A percentile compares a stretch with the other conserved stretches of the same genome.
These are phyloP conservation scores for Pectinophora gossypiella DNA, from an alignment of 1,140 invertebrate species.

Conservation along the genomic window DNA sequence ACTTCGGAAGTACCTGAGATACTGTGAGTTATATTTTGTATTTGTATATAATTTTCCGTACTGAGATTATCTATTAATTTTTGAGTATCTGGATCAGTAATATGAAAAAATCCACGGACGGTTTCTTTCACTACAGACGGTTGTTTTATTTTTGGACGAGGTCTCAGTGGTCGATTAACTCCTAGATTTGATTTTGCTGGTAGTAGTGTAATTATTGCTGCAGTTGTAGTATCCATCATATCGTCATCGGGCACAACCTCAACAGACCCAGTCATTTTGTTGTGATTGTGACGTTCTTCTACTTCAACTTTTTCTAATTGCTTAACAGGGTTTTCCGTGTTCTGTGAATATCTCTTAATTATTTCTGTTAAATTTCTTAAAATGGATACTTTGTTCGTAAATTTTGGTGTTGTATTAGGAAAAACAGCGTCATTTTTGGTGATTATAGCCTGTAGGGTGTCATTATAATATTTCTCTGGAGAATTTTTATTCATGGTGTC, in stretches of 20 bases:
- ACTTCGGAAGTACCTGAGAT: conserved; percentile 31
- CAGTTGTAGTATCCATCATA: conserved; percentile 54
- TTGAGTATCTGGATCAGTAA: conserved; percentile 39
- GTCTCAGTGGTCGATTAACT: conserved; percentile 74
- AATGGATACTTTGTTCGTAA: conserved; percentile 58
- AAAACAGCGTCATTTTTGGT: conserved; percentile 66
- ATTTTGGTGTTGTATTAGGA: conserved; percentile 68
- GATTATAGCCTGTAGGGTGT: conserved; percentile 72
- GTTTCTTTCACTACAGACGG: conserved; percentile 31
- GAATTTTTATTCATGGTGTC: conserved; percentile 50
- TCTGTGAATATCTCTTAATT: conserved; percentile 56
- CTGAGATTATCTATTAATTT: conserved; percentile 34
- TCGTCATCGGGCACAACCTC: conserved; percentile 62
- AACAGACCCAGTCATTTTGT: conserved; percentile 52
- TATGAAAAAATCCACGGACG: conserved; percentile 42
- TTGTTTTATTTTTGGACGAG: conserved; percentile 62
- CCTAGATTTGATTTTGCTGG: conserved; percentile 80
- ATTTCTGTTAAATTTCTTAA: conserved; percentile 63
- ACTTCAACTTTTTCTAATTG: conserved; percentile 23
- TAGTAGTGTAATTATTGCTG: conserved; percentile 75
- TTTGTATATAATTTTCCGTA: conserved; percentile 31
- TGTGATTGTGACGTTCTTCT: conserved; percentile 31
- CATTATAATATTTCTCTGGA: conserved; percentile 69
- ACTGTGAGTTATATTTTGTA: conserved; percentile 22
- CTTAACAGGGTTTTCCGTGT: conserved; percentile 23